Evolutionary conservation across 2,888 invertebrate species (phyloP), one percentile per base, ranked within the genome.

Genomic region (Chymomyza amoena): DNA sequence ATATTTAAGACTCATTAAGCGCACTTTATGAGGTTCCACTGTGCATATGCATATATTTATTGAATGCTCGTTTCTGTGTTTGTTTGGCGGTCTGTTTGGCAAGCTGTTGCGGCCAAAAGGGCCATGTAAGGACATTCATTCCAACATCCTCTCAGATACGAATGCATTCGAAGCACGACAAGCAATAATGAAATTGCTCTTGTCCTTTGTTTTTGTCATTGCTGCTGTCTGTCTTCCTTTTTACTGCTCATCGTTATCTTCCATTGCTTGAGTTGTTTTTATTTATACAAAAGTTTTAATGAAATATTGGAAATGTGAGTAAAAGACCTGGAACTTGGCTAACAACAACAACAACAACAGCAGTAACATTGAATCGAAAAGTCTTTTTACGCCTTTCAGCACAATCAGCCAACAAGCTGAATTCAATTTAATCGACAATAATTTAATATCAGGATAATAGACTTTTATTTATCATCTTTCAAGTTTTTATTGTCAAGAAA

Each of bases 251-350:
- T 20, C 18, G 1, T 51, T 16, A 10, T 60, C 10, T 56, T 39
- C 39, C 66, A 64, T 67, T 67, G 67, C 67, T 69, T 78, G 76
- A 74, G 80, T 70, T 76, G 78, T 78, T 76, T 75, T 77, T 79
- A 72, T 74, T 78, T 80, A 80, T 70, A 76, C 72, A 80, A 80
- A 80, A 80, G 70, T 80, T 78, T 80, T 78, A 80, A 80, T 80
- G 78, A 78, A 80, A 78, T 78, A 75, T 71, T 51, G 39, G 13
- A 45, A 45, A 45, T 45, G 39, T 45, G 39, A 10, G 13, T 2
- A 39, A 39, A 39, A 39, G 2, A 39, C 39, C 9, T 39, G 9
- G 13, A 32, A 2, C 5, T 32, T 2, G 32, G 4, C 5, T 6
- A 45, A 4, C 39, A 39, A 13, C 39, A 36, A 9, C 36, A 36